Conservation (phyloP, 2,113 vertebrate species). For the Strix uralensis region DNA sequence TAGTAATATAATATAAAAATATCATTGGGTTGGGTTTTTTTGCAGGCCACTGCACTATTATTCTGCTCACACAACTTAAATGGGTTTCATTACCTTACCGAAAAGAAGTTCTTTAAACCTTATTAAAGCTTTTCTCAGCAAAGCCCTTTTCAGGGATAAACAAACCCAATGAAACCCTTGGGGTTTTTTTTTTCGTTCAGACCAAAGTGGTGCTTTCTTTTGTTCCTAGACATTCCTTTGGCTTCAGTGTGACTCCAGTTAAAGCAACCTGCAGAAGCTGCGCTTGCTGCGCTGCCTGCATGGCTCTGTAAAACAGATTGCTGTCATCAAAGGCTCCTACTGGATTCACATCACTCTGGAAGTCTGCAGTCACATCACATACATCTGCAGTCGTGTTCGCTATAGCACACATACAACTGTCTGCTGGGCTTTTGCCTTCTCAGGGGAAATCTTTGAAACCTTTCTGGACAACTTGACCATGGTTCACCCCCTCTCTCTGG, state of each 20-base stretch:
- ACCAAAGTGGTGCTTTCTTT: not conserved
- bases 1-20: not conserved
- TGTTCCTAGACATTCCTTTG: not conserved
- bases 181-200: not conserved
- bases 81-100: not conserved
- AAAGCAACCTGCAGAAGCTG: not conserved
- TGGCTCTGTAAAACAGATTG: not conserved
- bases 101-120: not conserved
- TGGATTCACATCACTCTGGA: not conserved
- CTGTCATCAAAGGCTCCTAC: not conserved
- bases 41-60: fast-evolving
- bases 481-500: not conserved
- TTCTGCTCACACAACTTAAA: not conserved
- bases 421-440: not conserved
- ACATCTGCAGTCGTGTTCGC: not conserved
- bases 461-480: not conserved
- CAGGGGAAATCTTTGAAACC: not conserved
- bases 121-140: not conserved
- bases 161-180: not conserved
- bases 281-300: not conserved
- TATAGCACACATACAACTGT: fast-evolving
- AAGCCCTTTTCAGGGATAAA: not conserved
- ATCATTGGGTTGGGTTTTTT: not conserved
- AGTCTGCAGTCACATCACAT: not conserved
- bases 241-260: not conserved